A percentile compares a stretch with the other conserved stretches of the same genome.
These are phyloP conservation scores for Grapholita molesta DNA, from an alignment of 1,140 invertebrate genomes.

Conservation along the genomic window DNA sequence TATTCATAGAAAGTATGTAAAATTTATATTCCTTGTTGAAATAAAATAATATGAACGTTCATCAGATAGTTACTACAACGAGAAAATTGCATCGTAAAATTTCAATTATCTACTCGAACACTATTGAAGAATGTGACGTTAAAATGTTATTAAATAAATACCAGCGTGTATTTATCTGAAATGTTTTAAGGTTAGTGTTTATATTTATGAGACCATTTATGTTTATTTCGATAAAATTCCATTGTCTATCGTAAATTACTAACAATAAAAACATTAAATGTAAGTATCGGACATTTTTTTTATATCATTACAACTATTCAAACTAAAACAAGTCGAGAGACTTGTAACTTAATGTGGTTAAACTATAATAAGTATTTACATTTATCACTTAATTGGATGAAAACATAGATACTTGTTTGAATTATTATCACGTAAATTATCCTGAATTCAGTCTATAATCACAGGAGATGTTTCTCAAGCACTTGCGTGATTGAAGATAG, in stretches of 20 bases:
- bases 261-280: constrained; percentile 28
- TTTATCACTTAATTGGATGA: too few species aligned
- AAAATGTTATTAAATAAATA: background rate
- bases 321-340: too few species aligned
- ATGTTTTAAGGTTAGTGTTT: constrained; percentile 34
- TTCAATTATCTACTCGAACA: constrained; percentile 32
- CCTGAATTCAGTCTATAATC: background rate
- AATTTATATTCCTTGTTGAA: background rate
- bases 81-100: constrained; percentile 55
- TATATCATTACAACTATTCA: too few species aligned
- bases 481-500: constrained; percentile 50
- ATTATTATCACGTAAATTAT: too few species aligned
- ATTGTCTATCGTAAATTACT: constrained; percentile 40
- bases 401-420: too few species aligned
- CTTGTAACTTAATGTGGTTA: background rate
- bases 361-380: too few species aligned
- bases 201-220: constrained; percentile 52
- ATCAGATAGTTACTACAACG: constrained; percentile 31
- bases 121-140: constrained; percentile 40
- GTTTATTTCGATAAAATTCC: constrained; percentile 55
- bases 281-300: background rate
- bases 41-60: constrained; percentile 4
- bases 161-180: constrained; percentile 37
- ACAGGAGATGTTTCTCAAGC: constrained; percentile 32
- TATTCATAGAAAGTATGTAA: background rate